Base-by-base conservation (phyloP, 2,888 invertebrate genomes). In the Sisyra terminalis region DNA sequence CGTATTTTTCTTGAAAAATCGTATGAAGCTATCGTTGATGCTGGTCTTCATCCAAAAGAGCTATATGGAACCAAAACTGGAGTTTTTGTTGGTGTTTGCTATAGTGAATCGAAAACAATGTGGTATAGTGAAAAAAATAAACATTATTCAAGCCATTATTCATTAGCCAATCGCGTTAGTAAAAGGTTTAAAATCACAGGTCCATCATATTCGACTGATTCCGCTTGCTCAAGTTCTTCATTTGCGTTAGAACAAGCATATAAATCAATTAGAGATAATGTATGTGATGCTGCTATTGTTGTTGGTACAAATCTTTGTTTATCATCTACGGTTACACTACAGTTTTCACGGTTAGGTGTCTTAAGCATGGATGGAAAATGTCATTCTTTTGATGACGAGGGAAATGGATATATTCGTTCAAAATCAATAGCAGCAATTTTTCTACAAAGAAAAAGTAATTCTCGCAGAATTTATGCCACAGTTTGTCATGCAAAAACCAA, bases 191-290 rank as follows among this genome's bases (percentile, higher is more conserved):
- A 90, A 17, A 69, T 88, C 11, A 81, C 80, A 51, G 92, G 94
- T 1, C 93, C 93, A 0, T 89, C 90, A 5, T 86, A 78, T 63
- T 71, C 83, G 1, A 69, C 89, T 8, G 94, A 96, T 62, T 89
- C 93, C 0, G 94, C 94, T 0, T 96, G 94, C 59, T 90, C 90
- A 11, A 93, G 93, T 43, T 86, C 89, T 7, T 69, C 90, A 49
- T 77, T 85, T 51, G 93, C 92, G 0, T 49, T 94, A 44, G 88
- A 93, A 52, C 79, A 81, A 48, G 87, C 84, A 10, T 84, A 79
- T 57, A 69, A 71, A 40, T 73, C 84, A 0, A 75, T 92, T 36
- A 67, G 82, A 29, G 73, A 74, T 49, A 90, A 88, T 0, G 74
- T 79, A 47, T 89, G 90, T 54, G 92, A 96, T 47, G 71, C 80